Percentiles rank a stretch among this genome's conserved stretches.
Conservation (phyloP, 2,113 vertebrate genomes). For the Ailuropoda melanoleuca region DNA sequence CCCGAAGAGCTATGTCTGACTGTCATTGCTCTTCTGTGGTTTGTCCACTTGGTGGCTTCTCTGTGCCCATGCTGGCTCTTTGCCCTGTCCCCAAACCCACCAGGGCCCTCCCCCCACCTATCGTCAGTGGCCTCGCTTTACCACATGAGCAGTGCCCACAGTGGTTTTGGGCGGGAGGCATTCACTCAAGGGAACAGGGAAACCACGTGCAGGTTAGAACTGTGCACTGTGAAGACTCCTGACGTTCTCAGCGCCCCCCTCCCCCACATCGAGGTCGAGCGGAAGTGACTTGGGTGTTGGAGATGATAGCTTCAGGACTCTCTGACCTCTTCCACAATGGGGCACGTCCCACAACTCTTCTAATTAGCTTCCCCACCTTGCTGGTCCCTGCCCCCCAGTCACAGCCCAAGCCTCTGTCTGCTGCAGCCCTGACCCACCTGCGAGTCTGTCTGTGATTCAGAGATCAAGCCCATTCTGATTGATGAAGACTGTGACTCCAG, state of each 20-base stretch:
- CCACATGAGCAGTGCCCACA: neutral
- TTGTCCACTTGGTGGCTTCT: neutral
- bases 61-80: neutral
- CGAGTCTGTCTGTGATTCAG: neutral
- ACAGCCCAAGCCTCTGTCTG: neutral
- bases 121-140: neutral
- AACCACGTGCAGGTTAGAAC: neutral
- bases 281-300: neutral
- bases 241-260: neutral
- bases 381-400: neutral
- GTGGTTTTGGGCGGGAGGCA: neutral
- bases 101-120: neutral
- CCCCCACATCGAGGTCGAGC: too few species aligned
- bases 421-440: neutral
- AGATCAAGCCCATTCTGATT: neutral
- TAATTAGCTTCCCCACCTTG: neutral
- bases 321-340: neutral
- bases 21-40: neutral
- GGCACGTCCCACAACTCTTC: neutral
- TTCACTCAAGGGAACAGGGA: neutral
- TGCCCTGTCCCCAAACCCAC: neutral
- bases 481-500: neutral
- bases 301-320: neutral
- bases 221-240: neutral
- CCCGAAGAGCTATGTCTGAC: neutral